A percentile compares a stretch with the other conserved stretches of the same genome.
Evolutionary conservation across 2,113 vertebrate genomes (phyloP).

Genomic region (Periophthalmodon schlosseri): DNA sequence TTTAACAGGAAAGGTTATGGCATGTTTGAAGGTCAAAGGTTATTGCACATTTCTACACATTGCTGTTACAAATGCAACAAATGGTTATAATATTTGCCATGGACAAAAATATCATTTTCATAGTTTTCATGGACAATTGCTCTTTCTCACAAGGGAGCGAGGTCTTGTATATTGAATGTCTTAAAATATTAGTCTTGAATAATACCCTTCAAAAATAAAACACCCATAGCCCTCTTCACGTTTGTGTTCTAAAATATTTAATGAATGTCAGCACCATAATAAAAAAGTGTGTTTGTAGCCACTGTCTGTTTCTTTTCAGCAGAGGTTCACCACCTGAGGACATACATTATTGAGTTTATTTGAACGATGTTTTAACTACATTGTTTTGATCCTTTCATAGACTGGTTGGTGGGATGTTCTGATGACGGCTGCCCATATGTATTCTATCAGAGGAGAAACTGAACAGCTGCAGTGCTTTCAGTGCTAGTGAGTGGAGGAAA

Average conservation of each 20-base stretch:
- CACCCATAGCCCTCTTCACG: conserved; percentile 68
- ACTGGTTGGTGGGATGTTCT: conserved; percentile 7
- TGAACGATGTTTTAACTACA: neutral
- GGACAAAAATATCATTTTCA: conserved; percentile 62
- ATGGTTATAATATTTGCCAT: conserved; percentile 65
- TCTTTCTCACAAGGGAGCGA: conserved; percentile 56
- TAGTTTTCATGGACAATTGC: conserved; percentile 60
- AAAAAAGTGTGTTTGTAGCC: conserved; percentile 72
- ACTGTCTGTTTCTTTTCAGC: conserved; percentile 40
- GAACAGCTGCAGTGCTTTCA: conserved; percentile 55
- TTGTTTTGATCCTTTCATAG: neutral
- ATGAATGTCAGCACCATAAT: conserved; percentile 79
- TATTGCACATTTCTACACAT: conserved; percentile 58
- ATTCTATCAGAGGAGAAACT: conserved; percentile 15
- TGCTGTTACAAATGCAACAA: conserved; percentile 53
- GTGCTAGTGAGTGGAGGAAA: conserved; percentile 32
- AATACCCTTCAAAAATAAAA: conserved; percentile 68
- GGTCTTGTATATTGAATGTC: conserved; percentile 73
- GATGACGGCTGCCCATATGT: conserved; percentile 53
- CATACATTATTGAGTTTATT: too few species aligned
- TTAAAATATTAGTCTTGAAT: conserved; percentile 76
- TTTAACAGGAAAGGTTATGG: conserved; percentile 8
- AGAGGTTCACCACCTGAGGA: neutral
- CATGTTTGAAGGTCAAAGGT: conserved; percentile 9
- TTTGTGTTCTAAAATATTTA: conserved; percentile 83